Percentiles rank a stretch among this genome's conserved stretches.
These are phyloP conservation scores for Hirudinaria manillensis DNA, from an alignment of 2,888 invertebrate species.

Conservation along the genomic window DNA sequence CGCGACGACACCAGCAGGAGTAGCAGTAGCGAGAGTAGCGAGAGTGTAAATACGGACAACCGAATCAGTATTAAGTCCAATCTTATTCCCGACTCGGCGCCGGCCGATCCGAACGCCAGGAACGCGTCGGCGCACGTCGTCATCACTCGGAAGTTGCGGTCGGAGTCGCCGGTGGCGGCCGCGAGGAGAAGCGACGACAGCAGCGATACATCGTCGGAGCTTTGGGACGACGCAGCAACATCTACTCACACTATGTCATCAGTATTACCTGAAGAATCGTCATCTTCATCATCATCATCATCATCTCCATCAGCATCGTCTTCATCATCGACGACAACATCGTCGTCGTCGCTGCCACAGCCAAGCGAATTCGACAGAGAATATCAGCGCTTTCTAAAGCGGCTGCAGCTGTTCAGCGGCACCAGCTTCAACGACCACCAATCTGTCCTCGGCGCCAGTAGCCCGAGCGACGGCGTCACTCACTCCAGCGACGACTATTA, in stretches of 20 bases:
- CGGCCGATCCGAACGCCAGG: too few species aligned
- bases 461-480: neutral
- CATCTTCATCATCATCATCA: slow-evolving; percentile 2
- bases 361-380: neutral
- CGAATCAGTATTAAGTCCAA: too few species aligned
- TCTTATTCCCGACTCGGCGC: too few species aligned
- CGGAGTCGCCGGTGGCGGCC: too few species aligned
- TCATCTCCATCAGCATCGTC: neutral
- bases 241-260: neutral
- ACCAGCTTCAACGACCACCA: neutral
- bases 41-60: too few species aligned
- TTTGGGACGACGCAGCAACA: neutral
- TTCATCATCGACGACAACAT: neutral
- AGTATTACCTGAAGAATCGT: neutral
- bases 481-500: neutral
- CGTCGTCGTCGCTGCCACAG: neutral
- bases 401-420: slow-evolving; percentile 12
- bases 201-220: too few species aligned
- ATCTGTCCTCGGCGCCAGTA: neutral
- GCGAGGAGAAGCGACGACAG: too few species aligned
- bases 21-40: too few species aligned
- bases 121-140: too few species aligned
- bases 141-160: too few species aligned
- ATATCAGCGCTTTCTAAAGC: neutral
- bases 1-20: too few species aligned